Conservation (phyloP, 30 jellyfish, hydroid and myxozoan genomes). For the Hydractinia symbiolongicarpus region DNA sequence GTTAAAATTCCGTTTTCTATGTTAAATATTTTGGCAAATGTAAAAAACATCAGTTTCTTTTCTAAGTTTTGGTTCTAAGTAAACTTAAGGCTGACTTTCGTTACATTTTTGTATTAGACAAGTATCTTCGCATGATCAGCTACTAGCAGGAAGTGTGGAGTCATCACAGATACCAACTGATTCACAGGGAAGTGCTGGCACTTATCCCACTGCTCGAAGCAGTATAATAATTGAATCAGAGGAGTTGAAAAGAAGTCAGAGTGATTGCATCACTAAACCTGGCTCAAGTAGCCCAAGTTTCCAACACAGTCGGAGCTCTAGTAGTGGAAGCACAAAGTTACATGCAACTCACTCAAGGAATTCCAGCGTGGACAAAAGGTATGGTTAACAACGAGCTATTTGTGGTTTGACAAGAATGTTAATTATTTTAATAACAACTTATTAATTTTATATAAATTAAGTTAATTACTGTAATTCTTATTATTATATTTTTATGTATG, state of each 20-base stretch:
- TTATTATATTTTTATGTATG: too few species aligned
- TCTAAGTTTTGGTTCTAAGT: neutral
- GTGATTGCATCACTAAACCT: constrained; percentile 5
- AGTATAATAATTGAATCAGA: constrained; percentile 9
- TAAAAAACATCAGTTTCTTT: too few species aligned
- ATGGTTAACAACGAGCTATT: neutral
- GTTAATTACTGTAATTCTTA: too few species aligned
- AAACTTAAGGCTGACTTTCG: neutral
- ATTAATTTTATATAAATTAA: too few species aligned
- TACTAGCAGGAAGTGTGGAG: constrained; percentile 11
- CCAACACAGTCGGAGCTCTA: constrained; percentile 24
- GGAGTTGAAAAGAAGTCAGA: neutral
- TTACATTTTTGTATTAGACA: constrained; percentile 8
- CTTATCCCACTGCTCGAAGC: constrained; percentile 19
- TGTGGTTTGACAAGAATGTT: neutral
- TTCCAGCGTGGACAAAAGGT: constrained; percentile 81
- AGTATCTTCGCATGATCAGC: constrained; percentile 33
- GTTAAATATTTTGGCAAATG: too few species aligned
- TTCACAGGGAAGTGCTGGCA: constrained; percentile 23
- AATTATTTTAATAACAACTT: too few species aligned
- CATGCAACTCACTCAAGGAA: constrained; percentile 53
- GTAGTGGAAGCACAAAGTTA: constrained; percentile 36
- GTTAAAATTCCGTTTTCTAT: neutral
- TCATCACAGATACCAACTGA: neutral
- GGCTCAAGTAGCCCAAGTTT: neutral